A percentile compares a stretch with the other conserved stretches of the same genome.
Conservation (phyloP, 2,888 invertebrate genomes). For the Galerucella calmariensis region DNA sequence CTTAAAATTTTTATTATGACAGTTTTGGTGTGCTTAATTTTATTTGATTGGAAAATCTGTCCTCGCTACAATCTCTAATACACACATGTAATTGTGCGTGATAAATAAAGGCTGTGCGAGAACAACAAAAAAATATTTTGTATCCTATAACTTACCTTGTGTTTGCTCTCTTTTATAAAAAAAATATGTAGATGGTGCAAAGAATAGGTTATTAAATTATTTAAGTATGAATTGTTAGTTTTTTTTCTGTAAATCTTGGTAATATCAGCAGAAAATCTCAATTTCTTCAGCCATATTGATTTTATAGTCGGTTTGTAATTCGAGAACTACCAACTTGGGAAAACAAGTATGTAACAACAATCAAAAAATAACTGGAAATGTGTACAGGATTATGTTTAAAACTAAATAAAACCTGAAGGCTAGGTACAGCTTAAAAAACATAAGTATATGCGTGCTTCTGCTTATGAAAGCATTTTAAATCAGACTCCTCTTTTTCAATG, state of each 20-base stretch:
- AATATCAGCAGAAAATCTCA: no score
- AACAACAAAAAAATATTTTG: slow-evolving; percentile 55
- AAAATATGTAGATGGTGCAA: slow-evolving; percentile 52
- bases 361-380: no score
- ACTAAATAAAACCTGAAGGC: no score
- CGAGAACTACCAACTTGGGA: no score
- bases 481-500: no score
- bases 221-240: slow-evolving; percentile 37
- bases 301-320: no score
- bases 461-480: no score
- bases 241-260: background rate
- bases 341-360: no score
- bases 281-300: no score
- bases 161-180: slow-evolving; percentile 53
- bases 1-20: background rate
- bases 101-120: slow-evolving; percentile 57
- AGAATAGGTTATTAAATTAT: slow-evolving; percentile 49
- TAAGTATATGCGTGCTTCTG: no score
- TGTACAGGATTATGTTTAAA: no score
- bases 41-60: slow-evolving; percentile 47
- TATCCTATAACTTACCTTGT: slow-evolving; percentile 47
- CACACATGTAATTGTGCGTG: slow-evolving; percentile 51
- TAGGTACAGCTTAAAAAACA: no score
- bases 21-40: slow-evolving; percentile 38
- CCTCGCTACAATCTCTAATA: slow-evolving; percentile 55